Percentiles rank a stretch among this genome's conserved stretches.
phyloP scores from a whole-genome alignment of 2,113 vertebrate species.

The Petaurus breviceps region DNA sequence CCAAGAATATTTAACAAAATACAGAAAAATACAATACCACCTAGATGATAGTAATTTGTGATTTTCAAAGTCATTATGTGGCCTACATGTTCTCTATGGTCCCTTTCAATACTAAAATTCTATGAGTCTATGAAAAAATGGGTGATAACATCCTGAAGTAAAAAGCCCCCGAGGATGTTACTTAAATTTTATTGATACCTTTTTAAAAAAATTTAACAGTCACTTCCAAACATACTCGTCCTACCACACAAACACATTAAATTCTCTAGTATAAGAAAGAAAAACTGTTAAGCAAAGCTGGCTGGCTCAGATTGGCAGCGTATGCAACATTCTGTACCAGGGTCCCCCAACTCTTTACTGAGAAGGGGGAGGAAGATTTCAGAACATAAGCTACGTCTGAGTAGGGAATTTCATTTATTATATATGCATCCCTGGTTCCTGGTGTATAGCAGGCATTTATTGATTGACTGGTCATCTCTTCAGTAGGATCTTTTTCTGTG shows the following conservation, averaged over 20 bases:
- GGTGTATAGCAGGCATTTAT: background rate
- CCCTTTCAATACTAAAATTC: conserved; percentile 14
- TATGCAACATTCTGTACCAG: background rate
- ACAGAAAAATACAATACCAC: background rate
- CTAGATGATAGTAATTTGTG: background rate
- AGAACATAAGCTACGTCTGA: background rate
- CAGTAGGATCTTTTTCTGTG: background rate
- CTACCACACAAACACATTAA: background rate
- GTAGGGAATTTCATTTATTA: background rate
- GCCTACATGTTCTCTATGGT: background rate
- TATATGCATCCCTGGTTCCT: background rate
- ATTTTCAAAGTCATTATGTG: background rate
- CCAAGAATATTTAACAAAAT: background rate
- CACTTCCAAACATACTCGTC: background rate
- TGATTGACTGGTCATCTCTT: background rate
- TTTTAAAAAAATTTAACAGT: background rate
- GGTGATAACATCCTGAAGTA: background rate
- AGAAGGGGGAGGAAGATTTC: background rate
- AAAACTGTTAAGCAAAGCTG: background rate
- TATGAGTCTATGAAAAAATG: background rate
- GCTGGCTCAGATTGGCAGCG: background rate
- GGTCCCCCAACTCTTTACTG: background rate
- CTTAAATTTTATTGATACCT: background rate
- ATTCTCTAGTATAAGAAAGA: background rate
- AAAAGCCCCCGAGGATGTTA: background rate